phyloP scores from a whole-genome alignment of 2,888 invertebrate species.

The Cinara cedri region DNA sequence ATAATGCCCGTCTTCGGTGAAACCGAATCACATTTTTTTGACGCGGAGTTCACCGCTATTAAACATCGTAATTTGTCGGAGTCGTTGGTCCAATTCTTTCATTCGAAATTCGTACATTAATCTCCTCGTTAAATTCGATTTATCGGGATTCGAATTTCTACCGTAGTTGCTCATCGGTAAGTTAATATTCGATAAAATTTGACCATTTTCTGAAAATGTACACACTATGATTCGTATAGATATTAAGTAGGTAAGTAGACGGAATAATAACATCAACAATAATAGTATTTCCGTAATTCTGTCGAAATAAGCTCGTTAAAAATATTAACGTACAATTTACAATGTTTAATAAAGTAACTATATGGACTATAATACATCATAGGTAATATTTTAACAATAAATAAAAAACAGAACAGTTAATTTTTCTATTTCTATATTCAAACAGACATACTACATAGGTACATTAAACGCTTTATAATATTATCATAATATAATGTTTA shows the following conservation, averaged over 20 bases:
- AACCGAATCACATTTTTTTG: too few relatives aligned
- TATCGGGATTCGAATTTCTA: too few relatives aligned
- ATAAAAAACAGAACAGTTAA: too few relatives aligned
- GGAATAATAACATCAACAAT: too few relatives aligned
- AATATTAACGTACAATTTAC: background rate
- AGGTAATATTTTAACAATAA: background rate
- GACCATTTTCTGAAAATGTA: constrained; percentile 23
- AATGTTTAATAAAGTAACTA: background rate
- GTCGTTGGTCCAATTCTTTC: constrained; percentile 16
- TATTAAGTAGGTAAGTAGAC: too few relatives aligned
- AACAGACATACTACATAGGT: too few relatives aligned
- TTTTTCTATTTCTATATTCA: too few relatives aligned
- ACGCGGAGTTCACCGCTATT: background rate
- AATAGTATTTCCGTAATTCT: background rate
- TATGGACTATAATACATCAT: background rate
- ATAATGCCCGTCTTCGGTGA: too few relatives aligned
- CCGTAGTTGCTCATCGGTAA: background rate
- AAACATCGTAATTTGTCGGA: constrained; percentile 11
- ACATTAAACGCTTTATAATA: too few relatives aligned
- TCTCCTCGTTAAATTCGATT: background rate
- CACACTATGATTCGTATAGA: background rate
- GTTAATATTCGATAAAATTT: background rate
- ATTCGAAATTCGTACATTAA: constrained; percentile 19
- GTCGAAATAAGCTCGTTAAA: background rate
- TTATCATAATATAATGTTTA: too few relatives aligned